Evolutionary conservation across 2,113 vertebrate genomes (phyloP).

Genomic region (Apeltes quadracus): DNA sequence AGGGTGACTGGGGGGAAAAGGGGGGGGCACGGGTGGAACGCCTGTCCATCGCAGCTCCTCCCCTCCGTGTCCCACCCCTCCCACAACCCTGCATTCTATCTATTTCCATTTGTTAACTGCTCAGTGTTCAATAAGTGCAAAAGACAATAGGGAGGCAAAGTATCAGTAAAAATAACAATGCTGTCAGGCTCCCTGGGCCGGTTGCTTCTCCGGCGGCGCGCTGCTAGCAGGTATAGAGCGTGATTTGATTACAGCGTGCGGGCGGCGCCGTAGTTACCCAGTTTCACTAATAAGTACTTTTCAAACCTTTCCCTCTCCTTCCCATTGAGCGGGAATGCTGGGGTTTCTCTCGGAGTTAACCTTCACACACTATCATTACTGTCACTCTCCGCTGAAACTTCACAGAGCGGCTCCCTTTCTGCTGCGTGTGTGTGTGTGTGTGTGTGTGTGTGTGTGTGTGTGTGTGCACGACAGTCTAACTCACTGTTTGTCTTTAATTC

Average conservation of each 20-base stretch:
- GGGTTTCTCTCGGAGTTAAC: constrained; percentile 74
- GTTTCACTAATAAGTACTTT: constrained; percentile 87
- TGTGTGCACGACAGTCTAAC: constrained; percentile 23
- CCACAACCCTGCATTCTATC: constrained; percentile 71
- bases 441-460: constrained; percentile 28
- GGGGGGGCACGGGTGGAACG: constrained; percentile 54
- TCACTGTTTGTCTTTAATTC: constrained; percentile 68
- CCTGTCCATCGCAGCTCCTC: constrained; percentile 81
- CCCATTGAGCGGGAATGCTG: constrained; percentile 67
- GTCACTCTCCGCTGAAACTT: constrained; percentile 73
- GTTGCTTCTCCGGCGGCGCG: constrained; percentile 63
- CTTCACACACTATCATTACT: constrained; percentile 79
- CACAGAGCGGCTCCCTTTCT: constrained; percentile 62
- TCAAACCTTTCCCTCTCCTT: constrained; percentile 75
- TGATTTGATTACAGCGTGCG: constrained; percentile 88
- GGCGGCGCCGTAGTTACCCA: constrained; percentile 82
- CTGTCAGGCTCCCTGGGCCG: constrained; percentile 61
- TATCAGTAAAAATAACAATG: constrained; percentile 76
- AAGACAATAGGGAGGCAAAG: constrained; percentile 87
- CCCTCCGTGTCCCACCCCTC: constrained; percentile 80
- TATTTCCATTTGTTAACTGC: constrained; percentile 84
- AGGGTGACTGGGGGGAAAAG: constrained; percentile 55
- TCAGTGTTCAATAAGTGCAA: constrained; percentile 86
- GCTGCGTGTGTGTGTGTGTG: constrained; percentile 15
- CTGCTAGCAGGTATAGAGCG: constrained; percentile 69